These are phyloP conservation scores for Homarus gammarus DNA, from an alignment of 2,888 invertebrate genomes.

Conservation along the genomic window DNA sequence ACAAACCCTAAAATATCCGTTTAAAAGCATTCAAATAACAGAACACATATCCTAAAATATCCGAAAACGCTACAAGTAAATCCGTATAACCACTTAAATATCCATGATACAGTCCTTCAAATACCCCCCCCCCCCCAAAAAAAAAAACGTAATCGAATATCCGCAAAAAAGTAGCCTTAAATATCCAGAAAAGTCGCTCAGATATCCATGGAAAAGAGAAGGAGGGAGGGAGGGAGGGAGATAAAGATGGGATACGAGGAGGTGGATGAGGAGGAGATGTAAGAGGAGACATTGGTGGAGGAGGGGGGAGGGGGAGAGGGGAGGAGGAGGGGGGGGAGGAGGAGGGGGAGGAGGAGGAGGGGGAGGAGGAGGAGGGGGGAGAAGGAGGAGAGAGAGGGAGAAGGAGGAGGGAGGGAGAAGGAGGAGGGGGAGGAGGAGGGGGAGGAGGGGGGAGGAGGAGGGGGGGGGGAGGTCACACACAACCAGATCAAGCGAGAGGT, in stretches of 20 bases:
- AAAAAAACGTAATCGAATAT: no score
- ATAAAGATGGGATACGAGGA: no score
- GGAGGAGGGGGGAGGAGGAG: not conserved
- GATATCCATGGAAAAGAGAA: not conserved
- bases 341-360: not conserved
- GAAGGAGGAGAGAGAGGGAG: not conserved
- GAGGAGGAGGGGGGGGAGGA: not conserved
- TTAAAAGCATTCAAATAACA: no score
- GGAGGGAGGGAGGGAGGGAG: not conserved
- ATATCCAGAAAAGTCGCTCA: not conserved
- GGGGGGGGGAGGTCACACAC: not conserved
- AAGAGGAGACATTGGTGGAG: not conserved
- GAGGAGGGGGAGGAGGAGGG: not conserved
- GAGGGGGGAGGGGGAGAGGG: not conserved
- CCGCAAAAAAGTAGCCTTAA: not conserved
- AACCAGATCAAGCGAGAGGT: slow-evolving; percentile 20
- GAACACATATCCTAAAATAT: no score
- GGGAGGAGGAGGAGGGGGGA: not conserved
- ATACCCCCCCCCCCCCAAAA: no score
- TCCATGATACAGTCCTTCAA: no score
- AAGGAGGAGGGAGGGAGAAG: not conserved
- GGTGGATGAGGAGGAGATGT: no score
- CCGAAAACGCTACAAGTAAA: no score
- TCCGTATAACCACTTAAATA: no score
- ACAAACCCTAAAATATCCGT: no score